Conservation (phyloP, 2,113 vertebrate genomes). For the Grallaria varia region DNA sequence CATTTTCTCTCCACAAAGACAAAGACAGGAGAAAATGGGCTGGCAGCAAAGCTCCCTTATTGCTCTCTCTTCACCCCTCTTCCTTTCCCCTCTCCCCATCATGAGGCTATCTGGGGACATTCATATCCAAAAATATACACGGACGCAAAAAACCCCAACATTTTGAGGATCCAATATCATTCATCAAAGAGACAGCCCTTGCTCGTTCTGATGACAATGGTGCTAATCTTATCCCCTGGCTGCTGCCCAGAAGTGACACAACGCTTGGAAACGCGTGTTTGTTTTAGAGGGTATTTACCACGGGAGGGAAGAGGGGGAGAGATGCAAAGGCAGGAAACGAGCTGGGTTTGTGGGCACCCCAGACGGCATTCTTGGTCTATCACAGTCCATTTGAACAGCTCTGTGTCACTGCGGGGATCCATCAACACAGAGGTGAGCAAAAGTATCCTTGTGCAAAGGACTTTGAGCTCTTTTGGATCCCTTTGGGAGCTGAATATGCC, state of each 20-base stretch:
- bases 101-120: slow-evolving; percentile 40
- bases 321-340: not conserved
- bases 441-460: not conserved
- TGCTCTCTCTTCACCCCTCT: not conserved
- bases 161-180: slow-evolving; percentile 42
- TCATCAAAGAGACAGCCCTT: slow-evolving; percentile 63
- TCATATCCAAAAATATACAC: slow-evolving; percentile 45
- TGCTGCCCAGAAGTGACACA: slow-evolving; percentile 50
- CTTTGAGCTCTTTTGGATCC: not conserved
- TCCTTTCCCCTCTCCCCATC: not conserved
- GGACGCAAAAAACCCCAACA: too few relatives aligned
- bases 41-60: not conserved
- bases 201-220: slow-evolving; percentile 59
- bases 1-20: not conserved
- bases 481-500: not conserved
- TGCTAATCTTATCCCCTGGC: slow-evolving; percentile 62
- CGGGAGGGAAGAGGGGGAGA: not conserved
- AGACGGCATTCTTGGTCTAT: not conserved
- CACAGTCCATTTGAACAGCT: not conserved
- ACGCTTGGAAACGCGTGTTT: slow-evolving; percentile 34
- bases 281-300: slow-evolving; percentile 16
- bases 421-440: not conserved
- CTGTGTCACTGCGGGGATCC: not conserved
- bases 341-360: not conserved
- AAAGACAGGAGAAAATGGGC: not conserved